phyloP scores from a whole-genome alignment of 2,888 invertebrate genomes.

The Graphium colonna region DNA sequence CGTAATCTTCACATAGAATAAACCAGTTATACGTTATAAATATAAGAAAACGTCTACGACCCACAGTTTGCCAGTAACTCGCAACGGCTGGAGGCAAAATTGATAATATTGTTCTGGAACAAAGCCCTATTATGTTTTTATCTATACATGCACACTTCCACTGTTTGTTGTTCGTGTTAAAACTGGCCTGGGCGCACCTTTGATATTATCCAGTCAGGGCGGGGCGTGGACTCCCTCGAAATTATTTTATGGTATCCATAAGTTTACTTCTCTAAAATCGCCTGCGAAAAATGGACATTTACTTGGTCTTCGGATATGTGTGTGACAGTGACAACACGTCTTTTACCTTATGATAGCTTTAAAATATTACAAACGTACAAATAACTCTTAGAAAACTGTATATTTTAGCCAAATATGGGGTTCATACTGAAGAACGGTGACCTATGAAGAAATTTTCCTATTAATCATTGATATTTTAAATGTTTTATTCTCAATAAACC shows the following conservation, averaged over 20 bases:
- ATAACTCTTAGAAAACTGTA: background rate
- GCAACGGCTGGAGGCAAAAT: slow-evolving; percentile 20
- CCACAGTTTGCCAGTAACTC: slow-evolving; percentile 17
- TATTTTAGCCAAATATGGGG: too few species aligned
- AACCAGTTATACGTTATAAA: background rate
- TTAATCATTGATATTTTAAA: too few species aligned
- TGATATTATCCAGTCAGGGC: slow-evolving; percentile 5
- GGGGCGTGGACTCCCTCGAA: slow-evolving; percentile 2
- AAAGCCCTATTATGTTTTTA: slow-evolving; percentile 27
- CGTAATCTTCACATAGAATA: background rate
- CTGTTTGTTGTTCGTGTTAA: slow-evolving; percentile 23
- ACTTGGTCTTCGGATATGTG: too few species aligned
- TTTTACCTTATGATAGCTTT: too few species aligned
- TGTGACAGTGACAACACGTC: too few species aligned
- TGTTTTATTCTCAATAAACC: too few species aligned
- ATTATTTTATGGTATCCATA: slow-evolving; percentile 10
- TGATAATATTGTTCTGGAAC: slow-evolving; percentile 26
- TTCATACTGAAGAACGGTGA: too few species aligned
- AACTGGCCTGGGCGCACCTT: slow-evolving; percentile 16
- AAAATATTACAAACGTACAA: too few species aligned
- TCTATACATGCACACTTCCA: slow-evolving; percentile 22
- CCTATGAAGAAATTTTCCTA: too few species aligned
- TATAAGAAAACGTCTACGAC: background rate
- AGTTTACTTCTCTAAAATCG: too few species aligned
- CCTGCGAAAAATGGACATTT: too few species aligned